Conservation (phyloP, 2,113 vertebrate species). For the Rousettus leschenaultii region DNA sequence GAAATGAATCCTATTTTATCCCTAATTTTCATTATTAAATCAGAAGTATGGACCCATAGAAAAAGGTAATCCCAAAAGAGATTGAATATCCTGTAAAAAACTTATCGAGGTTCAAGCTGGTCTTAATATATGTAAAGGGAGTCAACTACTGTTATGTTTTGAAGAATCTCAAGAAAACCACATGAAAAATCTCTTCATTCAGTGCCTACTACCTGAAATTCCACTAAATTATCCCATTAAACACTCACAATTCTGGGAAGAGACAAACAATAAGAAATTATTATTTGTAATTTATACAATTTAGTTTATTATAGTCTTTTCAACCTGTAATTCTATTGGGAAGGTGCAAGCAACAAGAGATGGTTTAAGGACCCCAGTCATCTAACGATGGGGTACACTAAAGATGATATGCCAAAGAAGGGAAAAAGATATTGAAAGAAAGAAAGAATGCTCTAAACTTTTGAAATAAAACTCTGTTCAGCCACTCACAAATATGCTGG, state of each 20-base stretch:
- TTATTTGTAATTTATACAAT: neutral
- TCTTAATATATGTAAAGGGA: neutral
- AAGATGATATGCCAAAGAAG: neutral
- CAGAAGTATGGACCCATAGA: neutral
- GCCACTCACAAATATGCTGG: neutral
- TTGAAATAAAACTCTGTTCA: neutral
- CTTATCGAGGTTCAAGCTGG: neutral
- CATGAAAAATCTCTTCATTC: neutral
- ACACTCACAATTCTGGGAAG: neutral
- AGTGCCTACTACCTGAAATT: neutral
- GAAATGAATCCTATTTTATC: neutral
- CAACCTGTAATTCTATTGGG: neutral
- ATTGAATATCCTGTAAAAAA: neutral
- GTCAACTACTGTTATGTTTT: neutral
- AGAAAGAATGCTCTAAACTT: neutral
- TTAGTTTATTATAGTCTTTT: neutral
- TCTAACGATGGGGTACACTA: neutral
- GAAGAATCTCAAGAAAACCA: neutral
- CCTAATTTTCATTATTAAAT: constrained; percentile 28
- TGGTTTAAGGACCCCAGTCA: neutral
- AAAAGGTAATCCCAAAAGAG: neutral
- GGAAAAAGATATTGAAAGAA: neutral
- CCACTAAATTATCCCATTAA: neutral
- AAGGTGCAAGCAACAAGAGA: neutral
- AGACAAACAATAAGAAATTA: neutral